Base-by-base conservation (phyloP, 2,113 vertebrate genomes). In the Xyrauchen texanus region DNA sequence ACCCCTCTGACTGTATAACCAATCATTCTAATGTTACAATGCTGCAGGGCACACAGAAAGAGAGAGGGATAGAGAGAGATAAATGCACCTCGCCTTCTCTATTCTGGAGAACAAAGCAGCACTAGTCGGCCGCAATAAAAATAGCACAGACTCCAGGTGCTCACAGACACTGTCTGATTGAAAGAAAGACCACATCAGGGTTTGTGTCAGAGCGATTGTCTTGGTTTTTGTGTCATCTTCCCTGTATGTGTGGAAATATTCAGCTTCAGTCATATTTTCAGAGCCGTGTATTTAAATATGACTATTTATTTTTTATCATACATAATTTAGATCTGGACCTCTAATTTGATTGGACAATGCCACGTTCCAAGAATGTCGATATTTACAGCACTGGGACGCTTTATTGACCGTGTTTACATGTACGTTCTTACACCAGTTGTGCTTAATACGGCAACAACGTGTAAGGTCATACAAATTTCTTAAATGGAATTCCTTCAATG, bases 1-100 rank as follows among this genome's bases (percentile, higher is more conserved):
- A 78, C 71, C 69, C 63, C 66, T 58, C 21, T 66, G 65, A 76
- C 52, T 82, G 46, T 73, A 55, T 77, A 70, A 51, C 77, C 65
- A 45, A 83, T 79, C 60, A 79, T 71, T 61, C 58, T 8, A 65
- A 64, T 80, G 67, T 80, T 67, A 71, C 67, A 51, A 8, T 53
- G 65, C 62, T 83, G 47, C 66, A 51, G 58, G 72, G 16, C 46
- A 34, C 4, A 8, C 42, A 68, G 53, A 79, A 21, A 70, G 42
- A 61, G 55, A 76, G 21, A 68, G 4, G 49, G 4, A 78, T 11
- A 62, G 68, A 77, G 67, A 68, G 4, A 60, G 4, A 46, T 68
- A 76, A 67, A 72, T 55, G 62, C 61, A 71, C 77, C 21, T 34
- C 21, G 21, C 21, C 21, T 34, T 34, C 21, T 34, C 21, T 34